Conservation (phyloP, 2,797 vertebrate species). For the Pipistrellus pipistrellus region DNA sequence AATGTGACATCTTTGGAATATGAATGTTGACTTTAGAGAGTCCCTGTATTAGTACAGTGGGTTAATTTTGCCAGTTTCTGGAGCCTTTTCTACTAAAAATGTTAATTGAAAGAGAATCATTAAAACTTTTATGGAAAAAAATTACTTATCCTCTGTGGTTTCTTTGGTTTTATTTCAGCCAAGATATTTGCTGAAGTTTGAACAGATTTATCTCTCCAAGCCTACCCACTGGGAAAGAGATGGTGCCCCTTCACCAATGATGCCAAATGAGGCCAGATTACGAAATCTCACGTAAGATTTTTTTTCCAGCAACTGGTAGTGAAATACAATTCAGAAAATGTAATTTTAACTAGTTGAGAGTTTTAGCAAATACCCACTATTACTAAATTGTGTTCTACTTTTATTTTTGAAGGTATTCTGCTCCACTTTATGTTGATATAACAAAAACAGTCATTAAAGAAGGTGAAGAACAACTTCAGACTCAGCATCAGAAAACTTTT, state of each 20-base stretch:
- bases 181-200: conserved; percentile 97
- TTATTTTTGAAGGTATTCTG: conserved; percentile 93
- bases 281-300: conserved; percentile 95
- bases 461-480: conserved; percentile 97
- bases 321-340: conserved; percentile 49
- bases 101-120: background rate
- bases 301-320: background rate
- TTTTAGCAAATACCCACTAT: background rate
- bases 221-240: conserved; percentile 99
- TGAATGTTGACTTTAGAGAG: conserved; percentile 8
- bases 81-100: background rate
- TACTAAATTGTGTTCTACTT: conserved; percentile 31
- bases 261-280: conserved; percentile 98
- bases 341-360: background rate
- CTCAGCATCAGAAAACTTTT: conserved; percentile 99
- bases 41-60: background rate
- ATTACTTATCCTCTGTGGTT: conserved; percentile 23
- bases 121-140: conserved; percentile 27
- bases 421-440: conserved; percentile 98
- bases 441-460: conserved; percentile 99
- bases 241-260: conserved; percentile 98
- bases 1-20: background rate
- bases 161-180: conserved; percentile 90
- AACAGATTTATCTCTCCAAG: conserved; percentile 99
- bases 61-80: conserved; percentile 23